Evolutionary conservation across 2,113 vertebrate species (phyloP).

Genomic region (Oncorhynchus kisutch): DNA sequence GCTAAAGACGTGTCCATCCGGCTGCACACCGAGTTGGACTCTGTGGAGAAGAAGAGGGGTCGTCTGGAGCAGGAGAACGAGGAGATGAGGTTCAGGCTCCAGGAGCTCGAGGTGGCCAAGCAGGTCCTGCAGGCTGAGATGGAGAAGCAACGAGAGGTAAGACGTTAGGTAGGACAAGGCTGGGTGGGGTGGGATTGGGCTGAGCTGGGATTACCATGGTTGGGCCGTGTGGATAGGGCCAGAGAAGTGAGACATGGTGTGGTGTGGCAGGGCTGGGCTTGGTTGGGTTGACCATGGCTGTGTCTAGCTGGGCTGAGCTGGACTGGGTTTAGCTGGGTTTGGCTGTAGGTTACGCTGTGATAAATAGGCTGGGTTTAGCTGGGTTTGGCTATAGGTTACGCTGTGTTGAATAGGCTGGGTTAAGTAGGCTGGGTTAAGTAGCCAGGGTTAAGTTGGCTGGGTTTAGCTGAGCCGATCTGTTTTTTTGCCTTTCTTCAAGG

Average conservation of each 20-base stretch:
- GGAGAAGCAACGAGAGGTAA: slow-evolving; percentile 90
- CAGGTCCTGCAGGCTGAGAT: slow-evolving; percentile 96
- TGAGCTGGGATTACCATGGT: neutral
- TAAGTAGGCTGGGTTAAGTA: too few species aligned
- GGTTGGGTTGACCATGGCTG: neutral
- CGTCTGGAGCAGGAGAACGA: slow-evolving; percentile 93
- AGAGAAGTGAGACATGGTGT: too few species aligned
- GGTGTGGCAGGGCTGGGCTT: neutral
- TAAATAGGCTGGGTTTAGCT: too few species aligned
- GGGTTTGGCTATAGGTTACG: too few species aligned
- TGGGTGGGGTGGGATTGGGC: neutral
- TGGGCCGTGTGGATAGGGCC: too few species aligned
- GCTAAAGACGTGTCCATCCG: slow-evolving; percentile 96
- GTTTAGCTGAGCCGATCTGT: neutral
- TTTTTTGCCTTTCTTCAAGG: too few species aligned
- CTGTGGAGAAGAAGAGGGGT: slow-evolving; percentile 89
- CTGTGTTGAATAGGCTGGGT: too few species aligned
- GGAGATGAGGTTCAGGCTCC: slow-evolving; percentile 86
- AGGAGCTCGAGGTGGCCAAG: slow-evolving; percentile 92
- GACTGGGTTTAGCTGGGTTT: neutral
- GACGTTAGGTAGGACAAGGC: neutral
- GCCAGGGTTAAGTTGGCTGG: too few species aligned
- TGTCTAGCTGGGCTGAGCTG: neutral
- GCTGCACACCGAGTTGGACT: slow-evolving; percentile 92
- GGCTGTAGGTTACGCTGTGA: too few species aligned